These are phyloP conservation scores for Eumeta japonica DNA, from an alignment of 1,140 invertebrate species.

Conservation along the genomic window DNA sequence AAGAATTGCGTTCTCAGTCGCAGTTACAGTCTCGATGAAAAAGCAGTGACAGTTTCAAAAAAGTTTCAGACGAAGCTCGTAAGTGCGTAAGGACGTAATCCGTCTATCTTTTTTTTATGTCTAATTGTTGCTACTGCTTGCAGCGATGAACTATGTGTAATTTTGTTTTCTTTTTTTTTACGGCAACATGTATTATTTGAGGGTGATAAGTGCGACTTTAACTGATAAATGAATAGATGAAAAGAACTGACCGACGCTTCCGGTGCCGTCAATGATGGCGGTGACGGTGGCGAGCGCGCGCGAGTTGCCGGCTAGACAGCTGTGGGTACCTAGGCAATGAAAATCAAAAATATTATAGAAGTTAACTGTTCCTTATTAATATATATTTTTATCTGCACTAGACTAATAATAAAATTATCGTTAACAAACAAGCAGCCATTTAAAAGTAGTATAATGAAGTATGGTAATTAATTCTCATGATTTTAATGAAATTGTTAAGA, in stretches of 20 bases:
- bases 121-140: no score
- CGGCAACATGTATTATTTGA: no score
- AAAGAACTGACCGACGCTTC: slow-evolving; percentile 80
- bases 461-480: neutral
- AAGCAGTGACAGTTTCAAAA: no score
- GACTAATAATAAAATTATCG: neutral
- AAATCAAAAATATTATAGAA: slow-evolving; percentile 1
- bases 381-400: neutral
- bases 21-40: no score
- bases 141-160: no score
- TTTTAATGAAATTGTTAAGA: neutral
- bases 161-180: no score
- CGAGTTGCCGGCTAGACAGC: slow-evolving; percentile 77
- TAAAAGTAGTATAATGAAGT: neutral
- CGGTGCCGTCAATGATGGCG: slow-evolving; percentile 95
- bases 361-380: neutral
- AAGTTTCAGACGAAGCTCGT: no score
- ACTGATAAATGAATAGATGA: neutral
- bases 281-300: slow-evolving; percentile 93
- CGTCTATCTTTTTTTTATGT: no score
- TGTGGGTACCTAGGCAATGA: slow-evolving; percentile 65
- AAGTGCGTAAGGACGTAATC: no score
- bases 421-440: neutral
- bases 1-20: no score
- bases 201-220: no score